phyloP scores from a whole-genome alignment of 2,113 vertebrate species.

The Nipponia nippon region DNA sequence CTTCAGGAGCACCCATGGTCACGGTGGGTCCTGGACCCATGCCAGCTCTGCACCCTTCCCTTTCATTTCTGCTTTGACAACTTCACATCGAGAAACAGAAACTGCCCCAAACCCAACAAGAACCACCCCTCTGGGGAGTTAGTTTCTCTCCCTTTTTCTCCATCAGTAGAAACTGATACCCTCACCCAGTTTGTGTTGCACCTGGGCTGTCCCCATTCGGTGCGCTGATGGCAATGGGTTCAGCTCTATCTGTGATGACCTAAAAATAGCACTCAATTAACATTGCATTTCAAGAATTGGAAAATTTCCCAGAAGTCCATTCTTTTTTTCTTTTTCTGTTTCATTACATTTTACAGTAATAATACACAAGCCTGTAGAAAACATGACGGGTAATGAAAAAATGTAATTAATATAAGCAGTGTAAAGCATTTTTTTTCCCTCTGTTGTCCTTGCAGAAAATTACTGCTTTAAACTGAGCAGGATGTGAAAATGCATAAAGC shows the following conservation, averaged over 20 bases:
- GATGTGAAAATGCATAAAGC: constrained; percentile 79
- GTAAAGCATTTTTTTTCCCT: constrained; percentile 78
- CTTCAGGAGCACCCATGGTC: neutral
- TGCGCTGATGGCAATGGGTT: constrained; percentile 66
- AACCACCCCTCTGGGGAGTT: neutral
- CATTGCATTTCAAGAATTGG: constrained; percentile 86
- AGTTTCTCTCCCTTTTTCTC: constrained; percentile 6
- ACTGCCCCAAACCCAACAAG: neutral
- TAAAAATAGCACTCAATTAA: constrained; percentile 88
- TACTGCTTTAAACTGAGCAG: constrained; percentile 81
- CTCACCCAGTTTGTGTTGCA: constrained; percentile 54
- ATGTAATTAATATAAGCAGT: constrained; percentile 87
- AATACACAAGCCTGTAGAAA: constrained; percentile 85
- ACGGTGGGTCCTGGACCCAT: neutral
- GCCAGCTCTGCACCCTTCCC: neutral
- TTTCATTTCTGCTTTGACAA: neutral
- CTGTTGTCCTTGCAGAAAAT: constrained; percentile 84
- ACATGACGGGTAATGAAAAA: constrained; percentile 87
- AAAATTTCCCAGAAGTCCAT: constrained; percentile 88
- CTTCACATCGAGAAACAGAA: neutral
- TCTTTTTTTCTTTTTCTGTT: constrained; percentile 81
- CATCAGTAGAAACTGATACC: neutral
- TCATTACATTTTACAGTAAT: constrained; percentile 87
- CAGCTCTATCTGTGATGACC: constrained; percentile 70
- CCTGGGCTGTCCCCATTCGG: constrained; percentile 71